phyloP scores from a whole-genome alignment of 2,888 invertebrate genomes.

The Cyaniris semiargus region DNA sequence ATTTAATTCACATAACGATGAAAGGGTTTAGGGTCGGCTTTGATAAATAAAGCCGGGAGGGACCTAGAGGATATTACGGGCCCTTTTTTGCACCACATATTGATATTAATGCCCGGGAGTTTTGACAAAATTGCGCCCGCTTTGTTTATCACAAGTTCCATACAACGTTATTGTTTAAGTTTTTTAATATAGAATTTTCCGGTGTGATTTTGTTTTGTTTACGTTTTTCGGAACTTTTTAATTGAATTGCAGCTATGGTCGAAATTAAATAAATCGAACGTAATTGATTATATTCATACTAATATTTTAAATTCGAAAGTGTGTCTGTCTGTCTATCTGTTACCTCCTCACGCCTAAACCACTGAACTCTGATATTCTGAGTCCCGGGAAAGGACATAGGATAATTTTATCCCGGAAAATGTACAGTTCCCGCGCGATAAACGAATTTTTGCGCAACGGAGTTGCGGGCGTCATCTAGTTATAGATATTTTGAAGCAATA shows the following conservation, averaged over 20 bases:
- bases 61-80: constrained; percentile 70
- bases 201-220: constrained; percentile 4
- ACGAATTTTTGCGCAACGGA: too few species aligned
- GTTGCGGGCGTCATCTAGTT: too few species aligned
- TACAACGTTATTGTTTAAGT: constrained; percentile 37
- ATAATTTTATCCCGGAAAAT: too few species aligned
- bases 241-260: not conserved
- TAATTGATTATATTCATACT: too few species aligned
- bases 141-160: constrained; percentile 35
- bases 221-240: not conserved
- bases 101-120: constrained; percentile 78
- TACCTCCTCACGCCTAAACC: too few species aligned
- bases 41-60: constrained; percentile 73
- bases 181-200: constrained; percentile 23
- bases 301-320: too few species aligned
- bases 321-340: too few species aligned
- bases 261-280: not conserved
- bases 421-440: too few species aligned
- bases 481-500: too few species aligned
- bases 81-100: constrained; percentile 77
- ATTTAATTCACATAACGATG: constrained; percentile 79
- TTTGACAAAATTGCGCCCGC: constrained; percentile 72
- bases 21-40: constrained; percentile 78
- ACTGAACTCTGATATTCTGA: too few species aligned
- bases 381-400: too few species aligned